Evolutionary conservation across 2,113 vertebrate genomes (phyloP).

Genomic region (Sclerurus mexicanus): DNA sequence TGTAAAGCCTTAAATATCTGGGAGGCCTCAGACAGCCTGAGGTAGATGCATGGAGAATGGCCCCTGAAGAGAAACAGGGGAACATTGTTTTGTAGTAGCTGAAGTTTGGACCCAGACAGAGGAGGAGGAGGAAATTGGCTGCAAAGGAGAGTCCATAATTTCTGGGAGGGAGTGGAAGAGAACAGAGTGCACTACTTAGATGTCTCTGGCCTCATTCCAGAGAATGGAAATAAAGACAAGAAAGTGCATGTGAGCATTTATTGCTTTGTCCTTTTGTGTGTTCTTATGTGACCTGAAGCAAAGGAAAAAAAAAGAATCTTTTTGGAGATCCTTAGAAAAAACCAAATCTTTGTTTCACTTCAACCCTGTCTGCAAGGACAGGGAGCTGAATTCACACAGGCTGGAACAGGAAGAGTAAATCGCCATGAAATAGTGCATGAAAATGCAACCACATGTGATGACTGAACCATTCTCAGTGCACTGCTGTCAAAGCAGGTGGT

Average conservation of each 20-base stretch:
- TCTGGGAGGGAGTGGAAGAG: slow-evolving; percentile 29
- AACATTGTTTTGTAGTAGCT: slow-evolving; percentile 14
- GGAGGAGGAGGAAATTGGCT: slow-evolving; percentile 41
- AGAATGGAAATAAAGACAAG: slow-evolving; percentile 36
- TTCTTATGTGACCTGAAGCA: slow-evolving; percentile 3
- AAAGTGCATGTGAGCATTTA: slow-evolving; percentile 41
- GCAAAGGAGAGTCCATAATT: background rate
- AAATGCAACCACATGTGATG: background rate
- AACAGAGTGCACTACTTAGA: slow-evolving; percentile 17
- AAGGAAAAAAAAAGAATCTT: background rate
- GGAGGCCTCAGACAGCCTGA: background rate
- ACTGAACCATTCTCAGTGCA: background rate
- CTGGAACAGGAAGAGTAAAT: background rate
- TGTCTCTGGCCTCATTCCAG: slow-evolving; percentile 38
- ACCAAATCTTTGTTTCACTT: background rate
- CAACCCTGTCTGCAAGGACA: background rate
- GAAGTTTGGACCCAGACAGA: background rate
- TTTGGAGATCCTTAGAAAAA: background rate
- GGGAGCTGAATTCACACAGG: background rate
- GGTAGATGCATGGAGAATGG: background rate
- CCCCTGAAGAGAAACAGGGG: background rate
- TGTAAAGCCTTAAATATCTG: background rate
- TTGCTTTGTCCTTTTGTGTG: background rate
- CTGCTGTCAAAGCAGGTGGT: background rate
- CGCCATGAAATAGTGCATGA: background rate